Evolutionary conservation across 1,140 invertebrate species (phyloP), one percentile per base, ranked within the genome.

Genomic region (Pteromalus puparum): DNA sequence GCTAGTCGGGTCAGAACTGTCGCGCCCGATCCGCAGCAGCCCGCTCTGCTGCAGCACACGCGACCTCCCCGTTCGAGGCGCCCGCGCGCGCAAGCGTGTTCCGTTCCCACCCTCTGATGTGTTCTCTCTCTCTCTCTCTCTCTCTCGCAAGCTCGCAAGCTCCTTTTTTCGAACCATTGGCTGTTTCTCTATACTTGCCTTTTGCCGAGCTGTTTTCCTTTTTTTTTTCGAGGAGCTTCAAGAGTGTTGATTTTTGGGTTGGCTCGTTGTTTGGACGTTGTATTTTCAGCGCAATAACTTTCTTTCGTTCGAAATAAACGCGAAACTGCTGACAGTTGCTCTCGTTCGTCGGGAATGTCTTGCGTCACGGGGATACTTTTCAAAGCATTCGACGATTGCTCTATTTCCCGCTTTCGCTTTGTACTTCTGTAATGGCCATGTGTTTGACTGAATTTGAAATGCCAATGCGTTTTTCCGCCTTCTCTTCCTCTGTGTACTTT

Each of bases 11-110:
- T 89, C 89, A 90, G 91, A 90, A 93, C 92, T 93, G 92, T 92
- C 92, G 92, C 91, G 91, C 92, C 91, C 91, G 92, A 93, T 91
- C 90, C 90, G 92, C 92, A 93, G 92, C 92, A 93, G 92, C 92
- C 92, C 93, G 92, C 92, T 61, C 53, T 61, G 21, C 92, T 70
- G 84, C 79, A 92, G 53, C 53, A 90, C 90, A 90, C 91, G 89
- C 84, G 84, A 91, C 89, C 89, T 86, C 87, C 84, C 84, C 75
- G 74, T 83, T 85, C 68, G 28, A n/a, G 61, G 65, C 12, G 67
- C 9, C n/a, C 21, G 67, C 67, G 67, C 67, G 67, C 67, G 67
- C 67, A 30, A 28, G 67, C 67, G 67, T 70, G 24, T 30, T 15
- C 28, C 26, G 65, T 68, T 12, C 38, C 48, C 53, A 48, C 68